Percentiles rank a stretch among this genome's conserved stretches.
Evolutionary conservation across 2,888 invertebrate species (phyloP).

Genomic region (Callyntrura guangdongensis): DNA sequence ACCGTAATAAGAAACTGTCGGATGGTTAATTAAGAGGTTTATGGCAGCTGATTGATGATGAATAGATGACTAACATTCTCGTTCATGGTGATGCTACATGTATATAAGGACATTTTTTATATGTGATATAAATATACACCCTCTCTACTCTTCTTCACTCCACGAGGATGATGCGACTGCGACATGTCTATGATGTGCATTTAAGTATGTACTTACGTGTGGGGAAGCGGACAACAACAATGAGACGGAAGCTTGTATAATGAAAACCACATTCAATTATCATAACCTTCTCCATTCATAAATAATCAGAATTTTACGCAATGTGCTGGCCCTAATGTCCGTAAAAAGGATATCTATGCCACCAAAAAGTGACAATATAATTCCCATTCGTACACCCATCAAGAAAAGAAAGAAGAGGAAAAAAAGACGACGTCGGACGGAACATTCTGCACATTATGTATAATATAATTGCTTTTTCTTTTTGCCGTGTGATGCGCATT

Average conservation of each 20-base stretch:
- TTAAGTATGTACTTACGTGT: background rate
- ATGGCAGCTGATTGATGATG: constrained; percentile 81
- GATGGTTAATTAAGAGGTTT: constrained; percentile 80
- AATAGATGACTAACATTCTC: constrained; percentile 75
- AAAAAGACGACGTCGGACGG: constrained; percentile 43
- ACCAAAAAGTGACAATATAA: constrained; percentile 77
- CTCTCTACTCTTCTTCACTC: background rate
- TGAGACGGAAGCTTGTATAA: constrained; percentile 74
- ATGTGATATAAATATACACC: too few species aligned
- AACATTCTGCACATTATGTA: constrained; percentile 65
- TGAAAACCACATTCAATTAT: constrained; percentile 78
- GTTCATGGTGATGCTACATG: constrained; percentile 14
- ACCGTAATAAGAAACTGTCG: constrained; percentile 80
- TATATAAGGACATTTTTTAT: too few species aligned
- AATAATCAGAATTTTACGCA: constrained; percentile 78
- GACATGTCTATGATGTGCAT: background rate
- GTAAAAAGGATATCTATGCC: constrained; percentile 73
- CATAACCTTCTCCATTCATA: constrained; percentile 77
- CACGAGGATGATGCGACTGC: background rate
- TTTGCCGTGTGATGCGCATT: constrained; percentile 61
- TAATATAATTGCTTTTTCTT: constrained; percentile 59
- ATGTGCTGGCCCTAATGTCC: constrained; percentile 72
- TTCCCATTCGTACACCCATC: constrained; percentile 63
- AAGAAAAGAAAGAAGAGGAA: constrained; percentile 21
- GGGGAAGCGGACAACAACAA: constrained; percentile 65